These are phyloP conservation scores for Sus cebifrons DNA, from an alignment of 2,797 vertebrate genomes.

Conservation along the genomic window DNA sequence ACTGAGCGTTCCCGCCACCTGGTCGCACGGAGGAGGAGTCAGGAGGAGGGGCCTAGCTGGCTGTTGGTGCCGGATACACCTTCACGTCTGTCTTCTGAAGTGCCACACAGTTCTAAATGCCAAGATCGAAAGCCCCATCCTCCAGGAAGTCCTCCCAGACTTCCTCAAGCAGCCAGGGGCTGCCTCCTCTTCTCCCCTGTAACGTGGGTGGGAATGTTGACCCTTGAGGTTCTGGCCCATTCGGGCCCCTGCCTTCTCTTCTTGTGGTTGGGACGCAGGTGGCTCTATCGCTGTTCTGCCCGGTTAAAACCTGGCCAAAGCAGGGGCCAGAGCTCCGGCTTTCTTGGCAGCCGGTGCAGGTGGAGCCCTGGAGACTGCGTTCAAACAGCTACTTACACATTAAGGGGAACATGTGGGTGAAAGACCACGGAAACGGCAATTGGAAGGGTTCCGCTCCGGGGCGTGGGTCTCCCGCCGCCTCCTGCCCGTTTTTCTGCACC, in stretches of 20 bases:
- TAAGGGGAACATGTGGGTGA: background rate
- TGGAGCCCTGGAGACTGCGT: background rate
- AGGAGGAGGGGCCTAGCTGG: background rate
- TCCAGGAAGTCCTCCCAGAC: background rate
- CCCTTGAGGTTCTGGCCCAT: background rate
- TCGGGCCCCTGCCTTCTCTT: background rate
- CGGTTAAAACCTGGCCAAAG: background rate
- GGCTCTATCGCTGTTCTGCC: too few species aligned
- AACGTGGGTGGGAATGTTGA: rapidly evolving
- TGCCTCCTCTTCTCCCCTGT: background rate
- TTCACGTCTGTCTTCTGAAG: background rate
- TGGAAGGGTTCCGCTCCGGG: rapidly evolving
- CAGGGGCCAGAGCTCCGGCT: background rate
- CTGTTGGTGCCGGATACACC: rapidly evolving
- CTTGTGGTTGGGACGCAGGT: background rate
- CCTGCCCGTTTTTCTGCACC: rapidly evolving
- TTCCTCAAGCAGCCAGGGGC: background rate
- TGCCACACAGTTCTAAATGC: background rate
- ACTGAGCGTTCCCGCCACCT: background rate
- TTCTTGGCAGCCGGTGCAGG: rapidly evolving
- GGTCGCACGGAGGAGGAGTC: background rate
- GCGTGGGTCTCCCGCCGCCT: rapidly evolving
- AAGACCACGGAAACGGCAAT: rapidly evolving
- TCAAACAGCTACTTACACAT: background rate
- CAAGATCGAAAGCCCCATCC: background rate